Conservation (phyloP, 2,113 vertebrate species). For the Menidia beryllina region DNA sequence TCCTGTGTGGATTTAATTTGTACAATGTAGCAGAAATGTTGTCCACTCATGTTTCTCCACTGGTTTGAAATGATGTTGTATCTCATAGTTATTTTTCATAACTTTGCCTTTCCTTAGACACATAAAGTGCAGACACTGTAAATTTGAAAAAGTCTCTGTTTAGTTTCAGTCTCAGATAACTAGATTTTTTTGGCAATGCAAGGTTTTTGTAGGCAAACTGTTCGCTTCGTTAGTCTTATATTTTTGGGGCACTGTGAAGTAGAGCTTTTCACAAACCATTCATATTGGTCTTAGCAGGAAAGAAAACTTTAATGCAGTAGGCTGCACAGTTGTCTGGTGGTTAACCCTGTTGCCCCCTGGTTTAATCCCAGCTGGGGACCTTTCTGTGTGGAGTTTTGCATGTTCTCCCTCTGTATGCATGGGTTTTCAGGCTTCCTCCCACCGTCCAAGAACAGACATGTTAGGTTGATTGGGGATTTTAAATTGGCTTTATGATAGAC, state of each 20-base stretch:
- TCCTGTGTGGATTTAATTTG: conserved; percentile 52
- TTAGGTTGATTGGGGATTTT: too few species aligned
- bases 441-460: too few species aligned
- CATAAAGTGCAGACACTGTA: background rate
- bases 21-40: conserved; percentile 26
- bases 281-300: background rate
- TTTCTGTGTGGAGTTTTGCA: too few species aligned
- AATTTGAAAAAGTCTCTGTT: background rate
- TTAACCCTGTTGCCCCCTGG: too few species aligned
- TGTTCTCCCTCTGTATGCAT: too few species aligned
- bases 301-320: too few species aligned
- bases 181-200: background rate
- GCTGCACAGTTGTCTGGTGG: too few species aligned
- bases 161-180: background rate
- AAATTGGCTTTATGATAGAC: too few species aligned
- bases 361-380: too few species aligned
- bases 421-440: too few species aligned
- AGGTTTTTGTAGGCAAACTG: background rate
- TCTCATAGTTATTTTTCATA: background rate
- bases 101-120: background rate
- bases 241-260: background rate
- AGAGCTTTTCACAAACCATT: background rate
- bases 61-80: conserved; percentile 1
- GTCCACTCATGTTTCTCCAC: conserved; percentile 5
- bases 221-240: background rate